Evolutionary conservation across 2,113 vertebrate species (phyloP).

Genomic region (Corynorhinus townsendii): DNA sequence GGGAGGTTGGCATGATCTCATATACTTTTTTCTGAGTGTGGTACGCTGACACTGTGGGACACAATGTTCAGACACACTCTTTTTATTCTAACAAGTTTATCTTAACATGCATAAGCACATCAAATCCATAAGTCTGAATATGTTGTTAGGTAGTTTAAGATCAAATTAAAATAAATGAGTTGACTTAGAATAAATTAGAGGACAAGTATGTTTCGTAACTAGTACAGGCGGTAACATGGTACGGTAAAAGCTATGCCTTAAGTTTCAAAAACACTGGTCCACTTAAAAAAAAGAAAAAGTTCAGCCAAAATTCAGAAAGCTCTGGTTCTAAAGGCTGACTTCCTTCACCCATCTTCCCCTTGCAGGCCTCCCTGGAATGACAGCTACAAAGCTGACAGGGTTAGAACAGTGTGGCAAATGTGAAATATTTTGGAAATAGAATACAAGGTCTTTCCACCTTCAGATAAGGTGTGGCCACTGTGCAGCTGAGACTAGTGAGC

Average conservation of each 20-base stretch:
- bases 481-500: neutral
- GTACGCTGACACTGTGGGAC: too few species aligned
- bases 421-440: neutral
- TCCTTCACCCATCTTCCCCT: neutral
- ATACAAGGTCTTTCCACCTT: neutral
- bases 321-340: neutral
- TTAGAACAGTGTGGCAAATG: neutral
- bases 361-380: neutral
- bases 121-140: neutral
- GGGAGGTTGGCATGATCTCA: neutral
- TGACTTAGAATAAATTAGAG: neutral
- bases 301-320: neutral
- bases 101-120: neutral
- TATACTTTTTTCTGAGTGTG: neutral
- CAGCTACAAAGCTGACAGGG: neutral
- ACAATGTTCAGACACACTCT: neutral
- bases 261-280: neutral
- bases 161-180: constrained; percentile 20
- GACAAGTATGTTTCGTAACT: neutral
- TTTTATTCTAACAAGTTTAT: neutral
- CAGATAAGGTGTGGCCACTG: neutral
- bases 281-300: neutral
- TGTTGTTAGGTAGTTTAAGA: neutral
- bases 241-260: neutral
- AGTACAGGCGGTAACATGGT: neutral